Evolutionary conservation across 1,140 invertebrate species (phyloP), one percentile per base, ranked within the genome.

Genomic region (Ectropis grisescens): DNA sequence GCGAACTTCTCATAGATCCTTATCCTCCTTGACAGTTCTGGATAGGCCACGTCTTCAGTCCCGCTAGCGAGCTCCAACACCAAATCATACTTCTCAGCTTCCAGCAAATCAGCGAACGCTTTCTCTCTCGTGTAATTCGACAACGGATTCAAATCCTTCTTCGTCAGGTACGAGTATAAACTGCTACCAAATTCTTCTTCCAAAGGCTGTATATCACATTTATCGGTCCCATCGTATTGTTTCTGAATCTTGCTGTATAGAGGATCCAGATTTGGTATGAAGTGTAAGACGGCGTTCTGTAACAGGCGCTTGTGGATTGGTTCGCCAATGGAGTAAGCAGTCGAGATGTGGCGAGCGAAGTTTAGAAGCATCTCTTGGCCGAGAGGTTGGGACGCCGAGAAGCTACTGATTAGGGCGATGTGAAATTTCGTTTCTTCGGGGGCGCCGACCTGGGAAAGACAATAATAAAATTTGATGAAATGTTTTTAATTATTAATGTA

Each of bases 281-380:
- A 87, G 60, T 95, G 91, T 15, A 97, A 64, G 12, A 95, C 89
- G 3, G 88, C 79, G 32, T 89, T 89, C 25, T 90, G 68, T 0
- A 98, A 59, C 19, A 97, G 66, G 2, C 80, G 75, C 1, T 82
- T 67, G 13, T 91, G 87, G 1, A 84, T 62, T 0, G 86, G 85
- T 58, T 95, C 86, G 6, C 87, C 86, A 13, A 89, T 80, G 23
- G 82, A 68, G 65, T 90, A 88, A 1, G 91, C 93, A 32, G 82
- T 87, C 6, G 90, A 60, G 9, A 98, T 80, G 82, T 98, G 95
- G 0, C 92, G 85, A 0, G 91, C 89, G 28, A 98, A 84, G 65
- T 95, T 89, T 1, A 96, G 58, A 0, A 93, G 67, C 15, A 98
- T 84, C 75, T 98, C 95, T 38, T 93, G 86, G 0, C 94, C 94